Percentiles rank a stretch among this genome's conserved stretches.
Evolutionary conservation across 1,140 invertebrate species (phyloP).

Genomic region (Neoseiulus cucumeris): DNA sequence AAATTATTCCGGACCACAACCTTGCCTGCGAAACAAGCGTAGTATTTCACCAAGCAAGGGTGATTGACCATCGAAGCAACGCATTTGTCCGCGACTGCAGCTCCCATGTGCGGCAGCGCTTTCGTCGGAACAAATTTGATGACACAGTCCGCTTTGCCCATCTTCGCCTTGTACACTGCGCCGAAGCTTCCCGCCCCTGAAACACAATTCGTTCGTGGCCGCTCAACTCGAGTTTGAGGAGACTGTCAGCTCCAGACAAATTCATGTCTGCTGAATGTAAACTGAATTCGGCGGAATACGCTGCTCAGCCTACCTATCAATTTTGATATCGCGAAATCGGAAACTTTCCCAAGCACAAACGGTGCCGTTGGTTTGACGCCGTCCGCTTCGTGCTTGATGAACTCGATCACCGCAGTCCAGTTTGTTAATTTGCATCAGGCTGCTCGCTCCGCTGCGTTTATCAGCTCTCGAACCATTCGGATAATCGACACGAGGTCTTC

Average conservation of each 20-base stretch:
- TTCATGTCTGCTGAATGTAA: too few relatives aligned
- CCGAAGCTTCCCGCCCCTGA: not conserved
- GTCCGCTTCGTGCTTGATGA: not conserved
- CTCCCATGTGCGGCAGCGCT: not conserved
- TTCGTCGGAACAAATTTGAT: not conserved
- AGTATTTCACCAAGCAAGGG: not conserved
- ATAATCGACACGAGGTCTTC: not conserved
- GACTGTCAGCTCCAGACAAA: too few relatives aligned
- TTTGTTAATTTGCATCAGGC: not conserved
- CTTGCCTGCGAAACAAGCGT: not conserved
- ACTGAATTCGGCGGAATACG: too few relatives aligned
- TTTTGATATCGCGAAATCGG: not conserved
- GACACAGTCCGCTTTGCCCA: not conserved
- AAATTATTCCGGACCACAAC: too few relatives aligned
- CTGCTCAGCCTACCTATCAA: too few relatives aligned
- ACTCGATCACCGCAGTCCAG: not conserved
- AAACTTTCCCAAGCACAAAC: not conserved
- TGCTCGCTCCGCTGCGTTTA: not conserved
- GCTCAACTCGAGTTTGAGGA: too few relatives aligned
- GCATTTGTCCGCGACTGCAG: not conserved
- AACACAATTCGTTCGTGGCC: too few relatives aligned
- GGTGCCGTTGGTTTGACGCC: not conserved
- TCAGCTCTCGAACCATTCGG: not conserved
- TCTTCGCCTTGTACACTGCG: not conserved
- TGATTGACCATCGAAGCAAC: slow-evolving; percentile 1